Evolutionary conservation across 2,888 invertebrate species (phyloP).

Genomic region (Carcina quercana): DNA sequence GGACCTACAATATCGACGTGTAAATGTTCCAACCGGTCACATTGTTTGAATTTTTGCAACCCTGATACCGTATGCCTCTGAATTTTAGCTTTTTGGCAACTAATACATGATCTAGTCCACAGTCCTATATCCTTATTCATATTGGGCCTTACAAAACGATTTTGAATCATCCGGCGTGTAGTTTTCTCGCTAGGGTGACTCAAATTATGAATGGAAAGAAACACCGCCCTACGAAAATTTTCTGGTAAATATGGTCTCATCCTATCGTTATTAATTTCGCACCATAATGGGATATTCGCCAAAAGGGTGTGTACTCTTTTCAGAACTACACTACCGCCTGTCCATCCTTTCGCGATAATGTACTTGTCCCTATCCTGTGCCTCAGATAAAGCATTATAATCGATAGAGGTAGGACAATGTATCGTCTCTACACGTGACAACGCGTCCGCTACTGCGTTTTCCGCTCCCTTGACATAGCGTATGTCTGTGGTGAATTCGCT

Average conservation of each 20-base stretch:
- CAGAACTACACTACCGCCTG: no score
- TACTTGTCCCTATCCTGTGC: conserved; percentile 2
- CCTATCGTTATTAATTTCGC: not conserved
- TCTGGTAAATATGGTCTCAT: conserved; percentile 3
- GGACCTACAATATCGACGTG: conserved; percentile 13
- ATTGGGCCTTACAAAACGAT: no score
- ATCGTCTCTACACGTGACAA: conserved; percentile 6
- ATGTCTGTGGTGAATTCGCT: conserved; percentile 5
- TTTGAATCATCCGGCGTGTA: no score
- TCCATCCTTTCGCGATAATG: no score
- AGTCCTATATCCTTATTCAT: conserved; percentile 6
- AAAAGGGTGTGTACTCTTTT: no score
- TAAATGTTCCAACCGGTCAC: conserved; percentile 8
- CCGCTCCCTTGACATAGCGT: not conserved
- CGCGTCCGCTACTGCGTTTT: conserved; percentile 1
- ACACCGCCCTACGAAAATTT: not conserved
- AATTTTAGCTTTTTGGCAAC: conserved; percentile 12
- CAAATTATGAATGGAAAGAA: conserved; percentile 6
- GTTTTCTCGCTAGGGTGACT: no score
- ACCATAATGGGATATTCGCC: not conserved
- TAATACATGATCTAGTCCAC: conserved; percentile 10
- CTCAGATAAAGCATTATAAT: conserved; percentile 4
- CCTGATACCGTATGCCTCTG: conserved; percentile 7
- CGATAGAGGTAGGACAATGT: conserved; percentile 3
- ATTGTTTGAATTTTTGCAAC: not conserved